Percentiles rank a stretch among this genome's conserved stretches.
phyloP scores from a whole-genome alignment of 2,888 invertebrate species.

The Pegoplata infirma region DNA sequence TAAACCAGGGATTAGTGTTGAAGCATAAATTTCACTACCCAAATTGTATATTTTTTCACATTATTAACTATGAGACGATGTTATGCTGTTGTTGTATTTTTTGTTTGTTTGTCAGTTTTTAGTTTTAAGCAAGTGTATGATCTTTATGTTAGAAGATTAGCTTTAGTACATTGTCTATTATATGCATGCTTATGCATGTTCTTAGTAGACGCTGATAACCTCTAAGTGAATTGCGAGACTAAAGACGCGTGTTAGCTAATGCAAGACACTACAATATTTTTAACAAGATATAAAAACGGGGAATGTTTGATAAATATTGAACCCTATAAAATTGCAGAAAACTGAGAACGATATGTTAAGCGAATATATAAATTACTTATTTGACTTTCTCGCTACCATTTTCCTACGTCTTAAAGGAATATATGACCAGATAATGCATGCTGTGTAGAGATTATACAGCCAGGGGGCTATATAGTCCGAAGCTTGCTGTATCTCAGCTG shows the following conservation, averaged over 20 bases:
- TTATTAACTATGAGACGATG: constrained; percentile 3
- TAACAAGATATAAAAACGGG: neutral
- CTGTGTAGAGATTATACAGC: no score
- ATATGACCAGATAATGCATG: no score
- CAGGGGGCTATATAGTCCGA: no score
- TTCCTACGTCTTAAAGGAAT: no score
- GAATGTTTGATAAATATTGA: neutral
- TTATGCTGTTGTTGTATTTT: constrained; percentile 22
- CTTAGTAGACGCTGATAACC: constrained; percentile 33
- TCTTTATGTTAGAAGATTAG: constrained; percentile 29
- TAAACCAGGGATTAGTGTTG: no score
- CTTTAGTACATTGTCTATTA: neutral
- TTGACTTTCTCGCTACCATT: no score
- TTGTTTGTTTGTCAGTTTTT: neutral
- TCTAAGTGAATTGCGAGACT: constrained; percentile 63
- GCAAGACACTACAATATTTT: constrained; percentile 8
- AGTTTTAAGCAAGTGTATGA: constrained; percentile 14
- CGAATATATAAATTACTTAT: no score
- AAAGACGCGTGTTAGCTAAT: constrained; percentile 56
- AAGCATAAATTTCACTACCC: constrained; percentile 37
- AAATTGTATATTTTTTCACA: constrained; percentile 27
- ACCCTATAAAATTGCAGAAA: no score
- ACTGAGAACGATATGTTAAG: no score
- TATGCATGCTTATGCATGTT: neutral
- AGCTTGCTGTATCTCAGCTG: no score